Conservation (phyloP, 2,888 invertebrate genomes). For the Clepsis dumicolana region DNA sequence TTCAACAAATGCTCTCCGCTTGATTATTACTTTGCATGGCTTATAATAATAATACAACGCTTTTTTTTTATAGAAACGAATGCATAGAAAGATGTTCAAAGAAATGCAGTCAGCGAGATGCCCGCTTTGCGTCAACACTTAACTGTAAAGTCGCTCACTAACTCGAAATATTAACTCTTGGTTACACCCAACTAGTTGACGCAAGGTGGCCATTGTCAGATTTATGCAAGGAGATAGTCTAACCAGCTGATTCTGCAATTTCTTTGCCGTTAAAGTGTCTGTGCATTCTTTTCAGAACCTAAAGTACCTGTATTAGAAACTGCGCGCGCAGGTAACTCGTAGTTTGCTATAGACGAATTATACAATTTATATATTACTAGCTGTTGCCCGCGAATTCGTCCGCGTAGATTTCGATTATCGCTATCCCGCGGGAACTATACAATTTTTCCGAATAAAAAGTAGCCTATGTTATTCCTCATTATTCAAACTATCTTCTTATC, state of each 20-base stretch:
- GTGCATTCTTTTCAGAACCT: constrained; percentile 86
- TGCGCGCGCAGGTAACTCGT: constrained; percentile 25
- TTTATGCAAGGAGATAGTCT: neutral
- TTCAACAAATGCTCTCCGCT: constrained; percentile 56
- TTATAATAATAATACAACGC: constrained; percentile 44
- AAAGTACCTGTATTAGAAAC: constrained; percentile 55
- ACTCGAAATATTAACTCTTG: neutral
- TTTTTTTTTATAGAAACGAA: constrained; percentile 65
- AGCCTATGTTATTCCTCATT: too few relatives aligned
- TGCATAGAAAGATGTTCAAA: constrained; percentile 84
- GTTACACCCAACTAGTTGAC: neutral
- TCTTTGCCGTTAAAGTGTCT: constrained; percentile 78
- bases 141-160: neutral
- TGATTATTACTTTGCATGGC: constrained; percentile 60
- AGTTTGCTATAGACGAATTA: too few relatives aligned
- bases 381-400: too few relatives aligned
- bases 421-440: too few relatives aligned
- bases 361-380: too few relatives aligned
- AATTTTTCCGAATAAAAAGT: too few relatives aligned
- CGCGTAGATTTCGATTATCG: too few relatives aligned
- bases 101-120: constrained; percentile 73
- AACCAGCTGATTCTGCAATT: constrained; percentile 56
- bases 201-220: neutral
- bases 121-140: neutral
- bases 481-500: too few relatives aligned